Evolutionary conservation across 2,888 invertebrate genomes (phyloP).

Genomic region (Drosophila sordidula): DNA sequence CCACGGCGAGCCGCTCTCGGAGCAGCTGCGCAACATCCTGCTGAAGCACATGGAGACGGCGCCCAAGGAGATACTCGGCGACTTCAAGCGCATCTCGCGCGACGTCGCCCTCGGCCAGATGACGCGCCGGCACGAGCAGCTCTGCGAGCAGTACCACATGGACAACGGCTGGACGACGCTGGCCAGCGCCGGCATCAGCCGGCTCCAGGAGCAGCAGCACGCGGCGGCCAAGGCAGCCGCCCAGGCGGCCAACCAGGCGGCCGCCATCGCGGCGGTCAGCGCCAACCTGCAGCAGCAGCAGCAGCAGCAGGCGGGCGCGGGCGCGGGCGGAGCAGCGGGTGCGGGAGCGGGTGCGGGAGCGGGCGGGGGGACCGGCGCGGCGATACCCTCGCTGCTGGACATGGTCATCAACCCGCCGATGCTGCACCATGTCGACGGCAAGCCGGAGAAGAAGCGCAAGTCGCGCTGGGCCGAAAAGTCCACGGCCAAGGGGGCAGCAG

Average conservation of each 20-base stretch:
- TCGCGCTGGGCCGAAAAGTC: slow-evolving; percentile 83
- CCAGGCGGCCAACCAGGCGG: slow-evolving; percentile 37
- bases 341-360: background rate
- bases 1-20: slow-evolving; percentile 94
- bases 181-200: slow-evolving; percentile 46
- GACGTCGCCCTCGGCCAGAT: slow-evolving; percentile 89
- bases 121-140: slow-evolving; percentile 85
- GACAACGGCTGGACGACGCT: slow-evolving; percentile 77
- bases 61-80: slow-evolving; percentile 95
- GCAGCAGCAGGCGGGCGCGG: slow-evolving; percentile 1
- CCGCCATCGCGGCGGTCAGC: slow-evolving; percentile 39
- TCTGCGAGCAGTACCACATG: slow-evolving; percentile 85
- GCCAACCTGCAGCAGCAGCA: slow-evolving; percentile 17
- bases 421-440: slow-evolving; percentile 28
- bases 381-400: slow-evolving; percentile 84
- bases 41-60: slow-evolving; percentile 94
- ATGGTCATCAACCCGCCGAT: slow-evolving; percentile 84
- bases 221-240: slow-evolving; percentile 38
- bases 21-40: slow-evolving; percentile 89
- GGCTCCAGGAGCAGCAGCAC: slow-evolving; percentile 50
- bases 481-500: slow-evolving; percentile 17
- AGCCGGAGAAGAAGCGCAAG: slow-evolving; percentile 82
- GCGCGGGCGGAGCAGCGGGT: background rate
- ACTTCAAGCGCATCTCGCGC: slow-evolving; percentile 92
- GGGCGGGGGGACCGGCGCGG: background rate